Conservation (phyloP, 2,113 vertebrate genomes). For the Opisthocomus hoazin region DNA sequence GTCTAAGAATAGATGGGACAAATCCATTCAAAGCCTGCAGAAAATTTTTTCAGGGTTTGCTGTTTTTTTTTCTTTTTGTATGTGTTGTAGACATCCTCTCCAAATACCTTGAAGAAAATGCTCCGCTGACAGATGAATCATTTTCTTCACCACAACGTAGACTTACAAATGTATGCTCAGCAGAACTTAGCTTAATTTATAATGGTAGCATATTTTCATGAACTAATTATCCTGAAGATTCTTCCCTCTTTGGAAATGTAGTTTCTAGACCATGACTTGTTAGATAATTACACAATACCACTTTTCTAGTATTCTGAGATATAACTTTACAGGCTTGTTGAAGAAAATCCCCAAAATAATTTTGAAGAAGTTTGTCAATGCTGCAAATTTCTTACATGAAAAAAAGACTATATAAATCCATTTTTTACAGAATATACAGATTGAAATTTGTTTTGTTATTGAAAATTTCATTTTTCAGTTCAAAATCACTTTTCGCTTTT, state of each 20-base stretch:
- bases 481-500: not conserved
- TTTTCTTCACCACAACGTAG: not conserved
- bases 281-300: not conserved
- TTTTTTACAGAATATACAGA: not conserved
- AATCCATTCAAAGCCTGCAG: not conserved
- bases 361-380: not conserved
- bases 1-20: not conserved
- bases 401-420: accelerated
- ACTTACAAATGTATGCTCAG: not conserved
- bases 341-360: not conserved
- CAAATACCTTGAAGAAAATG: not conserved
- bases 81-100: not conserved
- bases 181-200: not conserved
- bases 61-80: not conserved
- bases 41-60: not conserved
- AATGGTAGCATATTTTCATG: not conserved
- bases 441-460: not conserved
- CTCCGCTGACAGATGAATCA: not conserved
- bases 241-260: not conserved
- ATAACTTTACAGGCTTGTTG: not conserved
- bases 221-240: not conserved
- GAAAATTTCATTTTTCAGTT: not conserved
- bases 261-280: not conserved
- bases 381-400: not conserved
- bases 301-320: not conserved